A percentile compares a stretch with the other conserved stretches of the same genome.
Conservation (phyloP, 2,888 invertebrate genomes). For the Lepas anatifera region DNA sequence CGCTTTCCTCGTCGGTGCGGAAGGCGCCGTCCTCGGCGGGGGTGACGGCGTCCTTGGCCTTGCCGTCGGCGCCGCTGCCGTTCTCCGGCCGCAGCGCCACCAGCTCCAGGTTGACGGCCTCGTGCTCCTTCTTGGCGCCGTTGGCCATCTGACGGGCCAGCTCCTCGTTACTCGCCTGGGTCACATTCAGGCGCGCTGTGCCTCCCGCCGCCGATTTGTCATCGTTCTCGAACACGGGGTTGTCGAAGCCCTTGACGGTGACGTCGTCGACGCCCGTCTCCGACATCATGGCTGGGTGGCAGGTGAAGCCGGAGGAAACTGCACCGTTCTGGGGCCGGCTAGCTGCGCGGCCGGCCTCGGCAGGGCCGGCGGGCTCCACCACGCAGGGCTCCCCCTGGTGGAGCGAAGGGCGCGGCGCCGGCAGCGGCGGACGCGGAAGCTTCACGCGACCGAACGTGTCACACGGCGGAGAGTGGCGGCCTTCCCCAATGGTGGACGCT, state of each 20-base stretch:
- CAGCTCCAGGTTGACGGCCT: constrained; percentile 2
- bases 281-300: background rate
- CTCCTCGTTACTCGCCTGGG: background rate
- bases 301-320: background rate
- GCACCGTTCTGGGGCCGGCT: too few relatives aligned
- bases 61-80: background rate
- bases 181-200: background rate
- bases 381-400: too few relatives aligned
- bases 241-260: constrained; percentile 11
- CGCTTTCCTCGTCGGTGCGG: background rate
- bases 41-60: background rate
- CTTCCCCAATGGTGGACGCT: too few relatives aligned
- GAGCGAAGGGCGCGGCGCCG: background rate
- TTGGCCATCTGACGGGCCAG: background rate
- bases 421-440: background rate
- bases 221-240: constrained; percentile 2
- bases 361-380: too few relatives aligned
- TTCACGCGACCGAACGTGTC: background rate
- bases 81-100: background rate
- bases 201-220: background rate
- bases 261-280: background rate
- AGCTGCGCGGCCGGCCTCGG: too few relatives aligned
- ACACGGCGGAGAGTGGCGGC: too few relatives aligned
- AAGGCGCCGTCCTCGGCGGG: background rate
- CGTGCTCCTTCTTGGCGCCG: constrained; percentile 1